Percentiles rank a stretch among this genome's conserved stretches.
phyloP scores from a whole-genome alignment of 2,888 invertebrate genomes.

The Scaptomyza tumidula region DNA sequence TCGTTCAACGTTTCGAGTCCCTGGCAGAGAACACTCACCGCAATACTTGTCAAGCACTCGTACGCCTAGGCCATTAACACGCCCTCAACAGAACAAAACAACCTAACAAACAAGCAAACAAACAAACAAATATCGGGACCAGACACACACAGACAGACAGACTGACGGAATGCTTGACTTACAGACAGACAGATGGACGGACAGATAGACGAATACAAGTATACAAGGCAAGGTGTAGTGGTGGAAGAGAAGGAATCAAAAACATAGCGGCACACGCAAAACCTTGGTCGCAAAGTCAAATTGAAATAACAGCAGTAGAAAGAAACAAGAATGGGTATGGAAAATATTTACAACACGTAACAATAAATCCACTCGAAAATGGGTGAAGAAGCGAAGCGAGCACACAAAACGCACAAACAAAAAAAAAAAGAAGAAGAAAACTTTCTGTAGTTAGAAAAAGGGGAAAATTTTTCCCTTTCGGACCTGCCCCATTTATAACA shows the following conservation, averaged over 20 bases:
- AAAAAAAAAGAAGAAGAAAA: slow-evolving; percentile 3
- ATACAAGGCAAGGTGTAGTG: slow-evolving; percentile 8
- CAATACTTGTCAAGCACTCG: slow-evolving; percentile 73
- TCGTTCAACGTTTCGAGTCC: slow-evolving; percentile 13
- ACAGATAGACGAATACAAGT: slow-evolving; percentile 29
- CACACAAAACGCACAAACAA: slow-evolving; percentile 56
- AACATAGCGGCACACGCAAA: slow-evolving; percentile 56
- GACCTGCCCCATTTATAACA: slow-evolving; percentile 57
- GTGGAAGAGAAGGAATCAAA: not conserved
- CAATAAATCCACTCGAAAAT: slow-evolving; percentile 77
- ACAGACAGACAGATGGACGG: slow-evolving; percentile 8
- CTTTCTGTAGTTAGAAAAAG: not conserved
- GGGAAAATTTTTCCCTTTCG: slow-evolving; percentile 27
- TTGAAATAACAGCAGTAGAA: slow-evolving; percentile 45
- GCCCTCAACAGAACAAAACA: slow-evolving; percentile 58
- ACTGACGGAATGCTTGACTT: no score
- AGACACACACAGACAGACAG: slow-evolving; percentile 6
- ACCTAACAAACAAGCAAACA: slow-evolving; percentile 39
- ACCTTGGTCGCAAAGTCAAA: slow-evolving; percentile 67
- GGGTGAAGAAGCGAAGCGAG: slow-evolving; percentile 46
- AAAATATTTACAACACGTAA: slow-evolving; percentile 81
- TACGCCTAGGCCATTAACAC: slow-evolving; percentile 78
- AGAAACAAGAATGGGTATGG: slow-evolving; percentile 45
- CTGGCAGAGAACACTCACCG: slow-evolving; percentile 60
- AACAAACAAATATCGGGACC: slow-evolving; percentile 50